Evolutionary conservation across 2,888 invertebrate genomes (phyloP).

Genomic region (Leuctra nigra): DNA sequence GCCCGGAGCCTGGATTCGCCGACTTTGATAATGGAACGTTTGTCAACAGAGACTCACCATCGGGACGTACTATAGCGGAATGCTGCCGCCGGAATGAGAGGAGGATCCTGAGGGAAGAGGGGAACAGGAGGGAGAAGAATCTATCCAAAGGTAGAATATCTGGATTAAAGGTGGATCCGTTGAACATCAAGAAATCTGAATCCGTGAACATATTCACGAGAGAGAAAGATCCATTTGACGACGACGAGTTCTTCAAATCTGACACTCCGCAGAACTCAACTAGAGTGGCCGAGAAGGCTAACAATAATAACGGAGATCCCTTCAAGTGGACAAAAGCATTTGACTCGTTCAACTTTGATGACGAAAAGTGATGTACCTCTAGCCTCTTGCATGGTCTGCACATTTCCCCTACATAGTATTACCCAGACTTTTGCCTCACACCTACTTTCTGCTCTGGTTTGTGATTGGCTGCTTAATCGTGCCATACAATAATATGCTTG

Average conservation of each 20-base stretch:
- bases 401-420: no score
- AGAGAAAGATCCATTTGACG: constrained; percentile 82
- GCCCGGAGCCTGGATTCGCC: constrained; percentile 19
- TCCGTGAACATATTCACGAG: constrained; percentile 85
- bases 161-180: constrained; percentile 29
- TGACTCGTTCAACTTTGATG: constrained; percentile 40
- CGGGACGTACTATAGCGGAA: constrained; percentile 14
- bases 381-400: no score
- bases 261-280: constrained; percentile 12
- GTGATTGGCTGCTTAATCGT: no score
- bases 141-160: constrained; percentile 27
- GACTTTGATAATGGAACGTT: constrained; percentile 26
- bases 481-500: no score
- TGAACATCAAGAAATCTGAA: constrained; percentile 61
- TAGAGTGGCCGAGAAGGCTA: constrained; percentile 20
- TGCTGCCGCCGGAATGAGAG: constrained; percentile 19
- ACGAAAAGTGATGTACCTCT: constrained; percentile 34
- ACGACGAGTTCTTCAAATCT: constrained; percentile 62
- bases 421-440: no score
- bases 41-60: constrained; percentile 9
- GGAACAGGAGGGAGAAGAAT: constrained; percentile 32
- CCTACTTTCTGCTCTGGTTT: no score
- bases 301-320: constrained; percentile 30
- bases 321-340: constrained; percentile 46
- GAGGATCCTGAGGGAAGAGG: constrained; percentile 25